These are phyloP conservation scores for Butorides virescens DNA, from an alignment of 2,113 vertebrate species.

Conservation along the genomic window DNA sequence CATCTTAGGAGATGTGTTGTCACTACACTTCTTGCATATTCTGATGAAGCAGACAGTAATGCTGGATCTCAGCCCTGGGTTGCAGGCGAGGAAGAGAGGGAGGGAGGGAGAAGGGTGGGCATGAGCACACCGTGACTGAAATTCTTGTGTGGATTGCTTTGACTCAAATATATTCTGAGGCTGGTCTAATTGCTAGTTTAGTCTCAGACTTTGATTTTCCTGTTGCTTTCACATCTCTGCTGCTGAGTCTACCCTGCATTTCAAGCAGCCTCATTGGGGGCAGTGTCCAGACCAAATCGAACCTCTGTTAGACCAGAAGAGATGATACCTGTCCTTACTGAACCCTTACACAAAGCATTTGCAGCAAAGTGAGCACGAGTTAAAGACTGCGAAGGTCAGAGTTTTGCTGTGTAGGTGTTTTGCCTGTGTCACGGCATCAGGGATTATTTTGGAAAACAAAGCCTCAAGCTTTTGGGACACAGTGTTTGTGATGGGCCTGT, in stretches of 20 bases:
- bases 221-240: conserved; percentile 5
- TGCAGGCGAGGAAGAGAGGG: background rate
- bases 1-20: conserved; percentile 33
- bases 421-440: background rate
- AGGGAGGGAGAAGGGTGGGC: conserved; percentile 11
- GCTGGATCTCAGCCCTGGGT: conserved; percentile 2
- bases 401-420: background rate
- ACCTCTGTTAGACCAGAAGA: background rate
- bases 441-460: background rate
- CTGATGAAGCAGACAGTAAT: conserved; percentile 28
- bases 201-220: conserved; percentile 55
- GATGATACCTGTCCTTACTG: background rate
- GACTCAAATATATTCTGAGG: conserved; percentile 61
- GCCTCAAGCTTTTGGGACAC: background rate
- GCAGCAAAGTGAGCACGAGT: background rate
- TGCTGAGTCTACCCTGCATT: conserved; percentile 20
- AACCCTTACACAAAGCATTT: background rate
- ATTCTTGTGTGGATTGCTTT: conserved; percentile 55
- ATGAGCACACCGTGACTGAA: background rate
- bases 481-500: background rate
- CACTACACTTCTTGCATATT: conserved; percentile 1
- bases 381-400: background rate
- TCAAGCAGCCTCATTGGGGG: background rate
- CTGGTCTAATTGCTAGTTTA: conserved; percentile 60
- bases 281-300: background rate